These are phyloP conservation scores for Gnatocerus cornutus DNA, from an alignment of 2,888 invertebrate species.

Conservation along the genomic window DNA sequence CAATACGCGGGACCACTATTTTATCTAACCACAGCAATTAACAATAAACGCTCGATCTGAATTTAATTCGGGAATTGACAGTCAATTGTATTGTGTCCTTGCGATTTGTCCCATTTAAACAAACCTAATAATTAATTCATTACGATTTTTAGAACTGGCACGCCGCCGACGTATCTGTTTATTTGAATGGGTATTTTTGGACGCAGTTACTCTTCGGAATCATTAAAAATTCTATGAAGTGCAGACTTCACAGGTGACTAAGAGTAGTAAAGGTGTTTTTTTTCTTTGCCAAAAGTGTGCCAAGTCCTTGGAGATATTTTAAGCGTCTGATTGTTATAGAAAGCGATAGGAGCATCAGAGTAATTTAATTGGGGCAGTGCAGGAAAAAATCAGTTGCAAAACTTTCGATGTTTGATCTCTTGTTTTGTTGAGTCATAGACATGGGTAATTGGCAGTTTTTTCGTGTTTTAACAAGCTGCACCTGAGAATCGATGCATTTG, in stretches of 20 bases:
- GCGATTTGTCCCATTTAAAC: conserved; percentile 7
- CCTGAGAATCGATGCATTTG: neutral
- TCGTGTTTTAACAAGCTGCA: neutral
- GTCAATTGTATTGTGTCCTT: neutral
- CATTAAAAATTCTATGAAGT: neutral
- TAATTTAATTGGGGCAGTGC: no score
- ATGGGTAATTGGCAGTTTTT: no score
- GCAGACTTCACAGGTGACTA: conserved; percentile 1
- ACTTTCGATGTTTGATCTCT: no score
- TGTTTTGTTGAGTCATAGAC: no score
- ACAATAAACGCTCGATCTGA: neutral
- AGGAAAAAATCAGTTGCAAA: neutral
- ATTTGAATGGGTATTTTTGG: conserved; percentile 50
- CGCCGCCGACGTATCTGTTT: conserved; percentile 47
- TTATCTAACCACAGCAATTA: neutral
- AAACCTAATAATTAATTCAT: conserved; percentile 36
- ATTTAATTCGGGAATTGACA: neutral
- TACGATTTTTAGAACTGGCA: conserved; percentile 42
- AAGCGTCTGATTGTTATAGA: conserved; percentile 12
- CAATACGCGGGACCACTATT: neutral
- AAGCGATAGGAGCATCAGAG: neutral
- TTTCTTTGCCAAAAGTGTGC: conserved; percentile 20
- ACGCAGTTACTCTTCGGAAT: conserved; percentile 2
- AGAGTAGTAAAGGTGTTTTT: conserved; percentile 20
- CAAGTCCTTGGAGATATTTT: conserved; percentile 26